Evolutionary conservation across 2,113 vertebrate species (phyloP), one percentile per base, ranked within the genome.

Genomic region (Zingel zingel): DNA sequence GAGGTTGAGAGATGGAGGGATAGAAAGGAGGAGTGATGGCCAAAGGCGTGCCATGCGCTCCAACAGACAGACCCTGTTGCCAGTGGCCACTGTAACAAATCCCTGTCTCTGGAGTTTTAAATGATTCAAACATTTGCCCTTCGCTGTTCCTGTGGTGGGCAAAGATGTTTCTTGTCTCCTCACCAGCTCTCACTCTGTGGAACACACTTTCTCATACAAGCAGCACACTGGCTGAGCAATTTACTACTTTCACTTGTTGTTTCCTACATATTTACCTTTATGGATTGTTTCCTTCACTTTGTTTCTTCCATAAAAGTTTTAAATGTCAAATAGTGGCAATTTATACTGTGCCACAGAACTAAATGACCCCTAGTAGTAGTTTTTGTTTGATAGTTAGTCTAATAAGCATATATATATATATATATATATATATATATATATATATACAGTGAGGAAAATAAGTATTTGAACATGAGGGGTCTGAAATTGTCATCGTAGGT

Each of bases 51-150:
- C 72, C 78, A 74, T 58, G 62, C 65, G 48, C 82, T 81, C 81
- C 86, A 69, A 66, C 86, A 92, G 73, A 86, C 71, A 89, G 81
- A 86, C 77, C 39, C 69, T 71, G 69, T 86, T 81, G 84, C 87
- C 85, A 92, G 76, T 92, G 94, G 91, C 86, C 91, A 88, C 86
- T 85, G 91, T 93, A 94, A 94, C 86, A 91, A 89, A 94, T 93
- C 88, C 81, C n/a, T n/a, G 77, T 94, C 94, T 92, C 92, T 88
- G 73, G 93, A 95, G 94, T 93, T 94, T 94, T 93, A 92, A 94
- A 94, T 94, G 88, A 95, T 95, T 94, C 92, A 95, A 91, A 91
- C 91, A 88, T 93, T 91, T 94, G 92, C 90, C 94, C 95, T 94
- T 94, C 54, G 62, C 81, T 90, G 88, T 91, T 92, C 85, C 89